Percentiles rank a stretch among this genome's conserved stretches.
Conservation (phyloP, 1,140 invertebrate genomes). For the Antheraea mylitta region DNA sequence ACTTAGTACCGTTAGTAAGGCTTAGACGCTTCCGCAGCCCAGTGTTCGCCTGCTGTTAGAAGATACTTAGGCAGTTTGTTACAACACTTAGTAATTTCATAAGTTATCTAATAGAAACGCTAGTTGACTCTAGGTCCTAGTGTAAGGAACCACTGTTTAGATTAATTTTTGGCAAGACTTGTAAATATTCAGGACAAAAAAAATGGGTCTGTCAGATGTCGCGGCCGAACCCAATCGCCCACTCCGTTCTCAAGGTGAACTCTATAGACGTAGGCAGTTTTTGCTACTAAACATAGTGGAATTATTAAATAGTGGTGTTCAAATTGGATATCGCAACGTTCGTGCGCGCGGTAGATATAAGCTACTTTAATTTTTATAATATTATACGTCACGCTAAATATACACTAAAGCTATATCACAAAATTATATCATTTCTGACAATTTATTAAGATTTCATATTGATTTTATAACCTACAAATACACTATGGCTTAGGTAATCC, state of each 20-base stretch:
- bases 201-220: conserved; percentile 12
- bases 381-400: no score
- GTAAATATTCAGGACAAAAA: conserved; percentile 15
- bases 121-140: background rate
- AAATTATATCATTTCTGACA: no score
- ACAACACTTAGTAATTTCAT: no score
- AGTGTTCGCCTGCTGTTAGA: no score
- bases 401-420: no score
- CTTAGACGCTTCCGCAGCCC: no score
- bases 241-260: conserved; percentile 15
- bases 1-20: no score
- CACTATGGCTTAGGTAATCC: no score
- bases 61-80: no score
- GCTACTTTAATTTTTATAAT: background rate
- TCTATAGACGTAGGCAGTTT: conserved; percentile 2
- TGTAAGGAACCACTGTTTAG: background rate
- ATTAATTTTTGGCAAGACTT: background rate
- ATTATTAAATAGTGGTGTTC: background rate
- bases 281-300: background rate
- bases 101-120: background rate
- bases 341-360: background rate
- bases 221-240: conserved; percentile 8
- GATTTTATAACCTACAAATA: no score
- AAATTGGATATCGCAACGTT: background rate
- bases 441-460: no score